phyloP scores from a whole-genome alignment of 2,797 vertebrate genomes.

The Scomberomorus guttatus region DNA sequence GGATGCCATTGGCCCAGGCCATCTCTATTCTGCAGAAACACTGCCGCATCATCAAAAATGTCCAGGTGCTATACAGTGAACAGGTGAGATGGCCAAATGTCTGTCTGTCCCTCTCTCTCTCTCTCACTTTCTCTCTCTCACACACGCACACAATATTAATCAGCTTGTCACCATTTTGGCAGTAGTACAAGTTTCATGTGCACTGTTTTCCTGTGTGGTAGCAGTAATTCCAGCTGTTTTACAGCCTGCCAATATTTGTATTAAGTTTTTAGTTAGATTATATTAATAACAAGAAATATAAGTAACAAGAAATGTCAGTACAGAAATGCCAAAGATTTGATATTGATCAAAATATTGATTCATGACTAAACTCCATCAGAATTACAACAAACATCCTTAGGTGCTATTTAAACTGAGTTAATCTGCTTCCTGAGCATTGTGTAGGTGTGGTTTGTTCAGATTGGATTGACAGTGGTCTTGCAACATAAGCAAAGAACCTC shows the following conservation, averaged over 20 bases:
- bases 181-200: neutral
- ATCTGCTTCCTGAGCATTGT: no score
- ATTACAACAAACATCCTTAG: no score
- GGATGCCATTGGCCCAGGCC: slow-evolving; percentile 98
- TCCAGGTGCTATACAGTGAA: slow-evolving; percentile 99
- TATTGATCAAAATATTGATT: no score
- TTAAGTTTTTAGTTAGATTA: neutral
- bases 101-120: neutral
- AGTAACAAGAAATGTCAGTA: neutral
- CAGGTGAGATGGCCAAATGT: slow-evolving; percentile 86
- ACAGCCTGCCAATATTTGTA: neutral
- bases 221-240: neutral
- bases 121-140: neutral
- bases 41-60: slow-evolving; percentile 98
- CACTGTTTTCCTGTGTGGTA: neutral
- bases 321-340: neutral
- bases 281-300: no score
- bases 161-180: neutral
- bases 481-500: neutral
- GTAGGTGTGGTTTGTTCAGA: neutral
- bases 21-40: slow-evolving; percentile 98
- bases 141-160: neutral
- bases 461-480: neutral
- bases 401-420: no score
- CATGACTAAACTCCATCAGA: no score